Conservation (phyloP, 2,888 invertebrate genomes). For the Caenorhabditis macrosperma region DNA sequence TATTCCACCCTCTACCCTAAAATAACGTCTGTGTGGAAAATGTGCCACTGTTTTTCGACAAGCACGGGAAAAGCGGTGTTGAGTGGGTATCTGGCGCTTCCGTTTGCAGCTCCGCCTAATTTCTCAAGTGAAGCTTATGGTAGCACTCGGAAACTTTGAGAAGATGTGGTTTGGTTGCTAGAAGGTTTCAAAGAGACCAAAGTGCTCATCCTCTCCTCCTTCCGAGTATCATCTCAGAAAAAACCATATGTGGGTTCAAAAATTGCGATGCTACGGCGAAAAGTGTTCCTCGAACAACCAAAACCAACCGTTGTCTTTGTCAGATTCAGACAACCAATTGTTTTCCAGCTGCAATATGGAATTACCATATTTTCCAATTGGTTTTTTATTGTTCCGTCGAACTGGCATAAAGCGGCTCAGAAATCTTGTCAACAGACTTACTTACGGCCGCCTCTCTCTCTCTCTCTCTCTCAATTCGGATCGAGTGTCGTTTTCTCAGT, state of each 20-base stretch:
- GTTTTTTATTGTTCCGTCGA: conserved; percentile 35
- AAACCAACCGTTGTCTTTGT: conserved; percentile 24
- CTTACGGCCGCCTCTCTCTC: background rate
- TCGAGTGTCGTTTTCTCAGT: conserved; percentile 12
- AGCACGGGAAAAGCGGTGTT: background rate
- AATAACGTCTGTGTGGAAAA: conserved; percentile 41
- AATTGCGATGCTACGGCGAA: background rate
- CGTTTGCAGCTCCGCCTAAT: background rate
- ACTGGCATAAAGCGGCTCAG: background rate
- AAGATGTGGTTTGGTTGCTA: background rate
- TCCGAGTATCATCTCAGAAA: no score
- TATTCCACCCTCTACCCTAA: conserved; percentile 53
- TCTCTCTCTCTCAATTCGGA: conserved; percentile 12
- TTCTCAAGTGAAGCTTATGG: background rate
- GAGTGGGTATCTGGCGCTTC: background rate
- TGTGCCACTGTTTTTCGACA: conserved; percentile 24
- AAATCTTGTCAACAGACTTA: conserved; percentile 31
- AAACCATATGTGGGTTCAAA: no score
- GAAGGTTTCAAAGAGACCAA: no score
- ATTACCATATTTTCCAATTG: conserved; percentile 45
- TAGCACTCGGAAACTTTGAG: background rate
- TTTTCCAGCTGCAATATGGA: conserved; percentile 20
- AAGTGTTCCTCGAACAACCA: background rate
- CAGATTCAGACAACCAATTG: conserved; percentile 16
- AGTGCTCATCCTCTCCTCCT: no score